Evolutionary conservation across 2,888 invertebrate species (phyloP).

Genomic region (Pedicia rivosa): DNA sequence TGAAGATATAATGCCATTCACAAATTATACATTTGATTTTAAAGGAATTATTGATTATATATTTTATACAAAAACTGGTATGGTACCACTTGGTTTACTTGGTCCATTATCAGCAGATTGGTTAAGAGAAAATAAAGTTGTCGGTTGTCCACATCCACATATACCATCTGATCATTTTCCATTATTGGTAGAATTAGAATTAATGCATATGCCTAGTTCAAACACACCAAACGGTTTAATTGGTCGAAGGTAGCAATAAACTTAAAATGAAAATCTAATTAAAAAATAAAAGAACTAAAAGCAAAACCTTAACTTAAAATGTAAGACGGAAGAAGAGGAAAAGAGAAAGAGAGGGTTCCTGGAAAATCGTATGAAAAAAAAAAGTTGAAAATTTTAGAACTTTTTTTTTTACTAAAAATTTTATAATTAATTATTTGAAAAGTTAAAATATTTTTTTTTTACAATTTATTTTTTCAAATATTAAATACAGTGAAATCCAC

Average conservation of each 20-base stretch:
- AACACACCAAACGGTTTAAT: slow-evolving; percentile 63
- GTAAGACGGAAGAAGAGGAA: too few relatives aligned
- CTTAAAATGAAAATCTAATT: slow-evolving; percentile 1
- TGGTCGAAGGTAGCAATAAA: slow-evolving; percentile 65
- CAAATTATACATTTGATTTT: slow-evolving; percentile 98
- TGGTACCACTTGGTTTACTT: slow-evolving; percentile 86
- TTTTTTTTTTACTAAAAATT: too few relatives aligned
- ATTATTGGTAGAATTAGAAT: slow-evolving; percentile 76
- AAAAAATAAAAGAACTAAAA: not conserved
- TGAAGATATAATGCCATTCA: slow-evolving; percentile 92
- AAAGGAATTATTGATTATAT: slow-evolving; percentile 99
- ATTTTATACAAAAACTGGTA: slow-evolving; percentile 90
- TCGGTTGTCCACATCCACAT: slow-evolving; percentile 95
- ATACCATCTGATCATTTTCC: slow-evolving; percentile 95
- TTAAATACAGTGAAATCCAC: too few relatives aligned
- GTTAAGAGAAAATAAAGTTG: slow-evolving; percentile 90
- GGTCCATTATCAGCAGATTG: slow-evolving; percentile 89
- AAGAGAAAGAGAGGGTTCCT: too few relatives aligned
- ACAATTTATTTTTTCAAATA: too few relatives aligned
- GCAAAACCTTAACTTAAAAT: too few relatives aligned
- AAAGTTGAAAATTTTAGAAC: too few relatives aligned
- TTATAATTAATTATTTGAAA: too few relatives aligned
- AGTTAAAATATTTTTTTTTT: too few relatives aligned
- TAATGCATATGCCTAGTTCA: slow-evolving; percentile 60
- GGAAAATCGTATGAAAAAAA: too few relatives aligned